A percentile compares a stretch with the other conserved stretches of the same genome.
Conservation (phyloP, 2,113 vertebrate genomes). For the Oreochromis niloticus region DNA sequence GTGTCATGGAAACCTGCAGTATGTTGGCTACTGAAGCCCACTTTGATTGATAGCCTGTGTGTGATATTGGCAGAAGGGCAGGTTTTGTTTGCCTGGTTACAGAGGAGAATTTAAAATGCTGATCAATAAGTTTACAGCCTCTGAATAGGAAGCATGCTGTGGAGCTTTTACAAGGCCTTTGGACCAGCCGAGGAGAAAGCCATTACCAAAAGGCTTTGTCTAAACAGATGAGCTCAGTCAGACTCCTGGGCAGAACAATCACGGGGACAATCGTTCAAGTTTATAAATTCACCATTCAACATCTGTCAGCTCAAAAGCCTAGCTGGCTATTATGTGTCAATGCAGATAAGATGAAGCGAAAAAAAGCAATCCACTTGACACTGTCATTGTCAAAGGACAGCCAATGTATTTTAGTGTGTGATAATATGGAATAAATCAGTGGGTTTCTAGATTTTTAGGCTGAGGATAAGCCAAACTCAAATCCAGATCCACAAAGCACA, state of each 20-base stretch:
- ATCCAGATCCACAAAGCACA: background rate
- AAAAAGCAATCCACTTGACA: background rate
- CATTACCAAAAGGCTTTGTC: conserved; percentile 5
- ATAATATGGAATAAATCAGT: background rate
- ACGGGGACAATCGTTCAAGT: background rate
- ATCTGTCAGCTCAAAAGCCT: background rate
- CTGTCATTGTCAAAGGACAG: background rate
- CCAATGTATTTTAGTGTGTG: background rate
- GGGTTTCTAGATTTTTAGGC: background rate
- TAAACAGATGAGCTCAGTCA: conserved; percentile 1
- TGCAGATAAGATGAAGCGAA: background rate
- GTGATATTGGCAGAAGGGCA: background rate
- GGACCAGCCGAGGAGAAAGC: background rate
- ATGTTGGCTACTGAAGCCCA: background rate
- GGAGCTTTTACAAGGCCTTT: conserved; percentile 15
- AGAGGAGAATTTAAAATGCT: background rate
- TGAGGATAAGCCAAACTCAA: background rate
- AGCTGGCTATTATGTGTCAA: background rate
- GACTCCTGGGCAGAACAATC: background rate
- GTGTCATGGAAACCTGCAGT: background rate
- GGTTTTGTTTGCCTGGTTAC: background rate
- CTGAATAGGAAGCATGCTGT: conserved; percentile 4
- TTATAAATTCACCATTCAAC: background rate
- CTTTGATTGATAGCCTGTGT: background rate
- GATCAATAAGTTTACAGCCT: conserved; percentile 26